Percentiles rank a stretch among this genome's conserved stretches.
Evolutionary conservation across 1,140 invertebrate genomes (phyloP).

Genomic region (Protaetia brevitarsis): DNA sequence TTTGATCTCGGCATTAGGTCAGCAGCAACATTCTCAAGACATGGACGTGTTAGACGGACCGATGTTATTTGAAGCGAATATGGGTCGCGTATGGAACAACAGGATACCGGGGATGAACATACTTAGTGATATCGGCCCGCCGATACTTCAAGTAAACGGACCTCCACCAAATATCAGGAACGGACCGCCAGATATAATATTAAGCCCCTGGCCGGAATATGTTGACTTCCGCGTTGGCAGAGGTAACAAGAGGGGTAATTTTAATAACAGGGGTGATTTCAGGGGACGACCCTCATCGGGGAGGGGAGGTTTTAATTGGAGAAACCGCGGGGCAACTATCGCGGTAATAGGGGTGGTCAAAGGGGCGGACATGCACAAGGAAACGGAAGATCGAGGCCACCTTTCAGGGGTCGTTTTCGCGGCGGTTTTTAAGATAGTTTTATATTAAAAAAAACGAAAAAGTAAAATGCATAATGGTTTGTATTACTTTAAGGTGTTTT

Average conservation of each 20-base stretch:
- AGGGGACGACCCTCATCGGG: conserved; percentile 11
- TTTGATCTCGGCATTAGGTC: conserved; percentile 1
- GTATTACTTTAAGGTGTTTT: conserved; percentile 9
- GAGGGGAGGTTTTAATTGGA: conserved; percentile 2
- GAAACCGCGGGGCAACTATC: conserved; percentile 14
- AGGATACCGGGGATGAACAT: neutral
- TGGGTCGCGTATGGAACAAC: neutral
- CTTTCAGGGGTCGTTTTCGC: conserved; percentile 21
- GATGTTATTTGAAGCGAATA: neutral
- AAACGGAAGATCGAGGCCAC: neutral
- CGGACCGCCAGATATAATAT: neutral
- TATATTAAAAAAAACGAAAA: neutral
- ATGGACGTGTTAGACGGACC: neutral
- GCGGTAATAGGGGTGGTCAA: conserved; percentile 4
- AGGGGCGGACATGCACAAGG: neutral
- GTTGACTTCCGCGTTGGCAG: conserved; percentile 4
- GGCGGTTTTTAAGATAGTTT: neutral
- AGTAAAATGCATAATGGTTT: neutral
- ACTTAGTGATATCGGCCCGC: neutral
- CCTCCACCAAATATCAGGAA: neutral
- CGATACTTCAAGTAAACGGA: neutral
- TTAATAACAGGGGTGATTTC: conserved; percentile 24
- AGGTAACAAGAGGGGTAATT: conserved; percentile 25
- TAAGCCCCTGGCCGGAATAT: neutral
- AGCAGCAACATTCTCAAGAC: neutral